These are phyloP conservation scores for Phalacrocorax aristotelis DNA, from an alignment of 2,113 vertebrate genomes.

Conservation along the genomic window DNA sequence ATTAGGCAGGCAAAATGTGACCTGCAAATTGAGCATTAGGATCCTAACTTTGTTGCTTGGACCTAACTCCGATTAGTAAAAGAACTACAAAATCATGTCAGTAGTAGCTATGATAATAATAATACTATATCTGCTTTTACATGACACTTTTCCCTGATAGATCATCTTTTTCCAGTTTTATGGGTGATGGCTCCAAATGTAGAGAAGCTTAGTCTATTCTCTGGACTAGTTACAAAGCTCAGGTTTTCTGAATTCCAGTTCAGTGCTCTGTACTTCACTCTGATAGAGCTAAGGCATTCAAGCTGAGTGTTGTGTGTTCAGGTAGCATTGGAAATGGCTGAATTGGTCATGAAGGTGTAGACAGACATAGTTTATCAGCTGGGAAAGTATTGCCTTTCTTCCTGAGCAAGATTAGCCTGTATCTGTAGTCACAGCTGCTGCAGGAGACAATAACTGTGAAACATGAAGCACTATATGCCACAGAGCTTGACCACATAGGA, in stretches of 20 bases:
- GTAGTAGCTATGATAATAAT: not conserved
- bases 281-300: not conserved
- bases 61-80: not conserved
- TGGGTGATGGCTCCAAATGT: not conserved
- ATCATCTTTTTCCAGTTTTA: not conserved
- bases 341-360: not conserved
- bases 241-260: not conserved
- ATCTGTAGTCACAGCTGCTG: not conserved
- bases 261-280: not conserved
- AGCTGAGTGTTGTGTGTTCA: not conserved
- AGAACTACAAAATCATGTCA: not conserved
- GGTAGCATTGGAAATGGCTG: not conserved
- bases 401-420: not conserved
- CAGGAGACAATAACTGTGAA: not conserved
- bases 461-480: not conserved
- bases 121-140: not conserved
- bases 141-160: not conserved
- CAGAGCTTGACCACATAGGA: not conserved
- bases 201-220: not conserved
- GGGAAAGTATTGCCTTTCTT: not conserved
- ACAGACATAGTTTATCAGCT: not conserved
- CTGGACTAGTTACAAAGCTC: not conserved
- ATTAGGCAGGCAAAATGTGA: not conserved
- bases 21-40: not conserved
- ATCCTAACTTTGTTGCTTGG: not conserved